These are phyloP conservation scores for Andrena bucephala DNA, from an alignment of 2,888 invertebrate genomes.

Conservation along the genomic window DNA sequence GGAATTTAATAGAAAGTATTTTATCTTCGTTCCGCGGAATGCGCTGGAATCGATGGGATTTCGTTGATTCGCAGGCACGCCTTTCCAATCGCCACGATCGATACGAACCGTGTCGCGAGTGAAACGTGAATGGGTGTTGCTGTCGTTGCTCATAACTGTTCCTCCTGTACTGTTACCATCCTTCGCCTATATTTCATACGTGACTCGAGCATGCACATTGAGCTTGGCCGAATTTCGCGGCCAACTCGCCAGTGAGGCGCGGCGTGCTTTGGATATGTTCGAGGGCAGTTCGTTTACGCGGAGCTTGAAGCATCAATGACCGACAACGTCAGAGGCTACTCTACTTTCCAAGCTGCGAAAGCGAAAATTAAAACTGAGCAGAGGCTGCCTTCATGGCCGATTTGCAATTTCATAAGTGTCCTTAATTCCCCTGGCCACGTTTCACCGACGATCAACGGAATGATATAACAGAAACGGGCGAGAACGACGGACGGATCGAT, in stretches of 20 bases:
- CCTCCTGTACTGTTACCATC: conserved; percentile 45
- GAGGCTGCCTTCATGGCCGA: conserved; percentile 19
- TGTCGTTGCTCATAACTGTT: conserved; percentile 52
- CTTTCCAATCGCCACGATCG: conserved; percentile 36
- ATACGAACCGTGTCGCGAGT: conserved; percentile 49
- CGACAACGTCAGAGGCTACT: neutral
- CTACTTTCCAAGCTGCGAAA: conserved; percentile 53
- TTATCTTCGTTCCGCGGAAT: neutral
- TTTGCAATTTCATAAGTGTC: conserved; percentile 48
- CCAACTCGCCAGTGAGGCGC: neutral
- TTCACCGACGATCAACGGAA: conserved; percentile 21
- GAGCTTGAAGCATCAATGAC: neutral
- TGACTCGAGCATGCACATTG: conserved; percentile 9
- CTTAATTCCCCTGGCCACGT: conserved; percentile 32
- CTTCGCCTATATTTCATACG: conserved; percentile 8
- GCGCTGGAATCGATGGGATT: conserved; percentile 8
- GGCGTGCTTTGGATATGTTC: neutral
- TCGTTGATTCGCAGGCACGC: conserved; percentile 27
- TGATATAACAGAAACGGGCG: conserved; percentile 40
- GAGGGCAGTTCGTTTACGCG: neutral
- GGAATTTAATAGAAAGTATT: neutral
- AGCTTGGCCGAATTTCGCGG: neutral
- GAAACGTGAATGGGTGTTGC: conserved; percentile 52
- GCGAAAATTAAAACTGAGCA: conserved; percentile 50
- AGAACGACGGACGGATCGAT: neutral